Evolutionary conservation across 2,113 vertebrate species (phyloP), one percentile per base, ranked within the genome.

Genomic region (Shinisaurus crocodilurus): DNA sequence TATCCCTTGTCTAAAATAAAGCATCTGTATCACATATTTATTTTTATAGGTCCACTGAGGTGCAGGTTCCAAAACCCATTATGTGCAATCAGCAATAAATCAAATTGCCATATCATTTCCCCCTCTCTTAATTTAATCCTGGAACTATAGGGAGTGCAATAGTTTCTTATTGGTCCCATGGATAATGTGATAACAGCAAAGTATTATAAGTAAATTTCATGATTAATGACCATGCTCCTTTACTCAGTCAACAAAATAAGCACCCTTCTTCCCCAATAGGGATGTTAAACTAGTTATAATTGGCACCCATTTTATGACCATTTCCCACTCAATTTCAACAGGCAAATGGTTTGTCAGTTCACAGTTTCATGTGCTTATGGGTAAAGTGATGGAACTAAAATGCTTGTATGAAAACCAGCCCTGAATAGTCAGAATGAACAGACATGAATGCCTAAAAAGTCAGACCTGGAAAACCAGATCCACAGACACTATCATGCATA

Each of bases 131-230:
- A 91, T 88, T 91, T 85, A 88, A 85, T 60, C 63, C 50, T 50
- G 70, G 43, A 74, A 63, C 54, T 70, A 85, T 70, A 72, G 25
- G 32, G 67, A 85, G 54, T 63, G 48, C 82, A 91, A 89, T 79
- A 48, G 32, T 43, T 88, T 85, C 45, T 85, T 88, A 88, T 88
- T 85, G 81, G 60, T 85, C 86, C 81, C 90, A 18, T 67, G 60
- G 72, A 88, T 67, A 85, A 90, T 85, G 75, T 70, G 65, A 86
- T 90, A 88, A 84, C 65, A 91, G 82, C 54, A 63, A 85, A 88
- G 82, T 60, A 88, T 91, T 88, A 77, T 70, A 80, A 85, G 72
- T 91, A 88, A 84, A 88, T 79, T 45, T 69, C 75, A 40, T 85
- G 87, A 85, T 91, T 91, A 91, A 91, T 85, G 65, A 79, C 37